Conservation (phyloP, 2,113 vertebrate genomes). For the Chelonoidis abingdonii region DNA sequence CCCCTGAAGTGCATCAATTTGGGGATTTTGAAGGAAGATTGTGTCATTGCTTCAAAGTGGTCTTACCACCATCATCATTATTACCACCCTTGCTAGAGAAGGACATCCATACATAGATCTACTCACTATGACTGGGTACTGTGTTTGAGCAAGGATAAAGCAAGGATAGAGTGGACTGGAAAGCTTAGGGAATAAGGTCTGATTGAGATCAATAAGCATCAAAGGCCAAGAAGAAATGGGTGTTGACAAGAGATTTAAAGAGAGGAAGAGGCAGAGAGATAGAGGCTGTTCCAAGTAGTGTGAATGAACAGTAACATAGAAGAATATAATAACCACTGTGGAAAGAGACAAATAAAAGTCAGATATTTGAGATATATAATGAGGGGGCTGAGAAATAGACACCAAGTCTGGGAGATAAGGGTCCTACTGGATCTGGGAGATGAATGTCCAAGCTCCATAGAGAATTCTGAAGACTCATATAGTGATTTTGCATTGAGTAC, state of each 20-base stretch:
- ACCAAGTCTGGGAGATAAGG: background rate
- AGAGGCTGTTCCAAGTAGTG: background rate
- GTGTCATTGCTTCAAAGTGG: background rate
- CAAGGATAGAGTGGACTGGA: background rate
- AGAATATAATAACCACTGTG: constrained; percentile 15
- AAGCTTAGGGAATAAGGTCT: background rate
- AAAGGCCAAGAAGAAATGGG: background rate
- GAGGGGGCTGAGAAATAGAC: background rate
- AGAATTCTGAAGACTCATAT: background rate
- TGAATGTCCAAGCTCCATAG: background rate
- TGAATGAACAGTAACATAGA: constrained; percentile 23
- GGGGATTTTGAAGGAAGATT: background rate
- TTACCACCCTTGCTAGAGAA: background rate
- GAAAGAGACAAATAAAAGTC: constrained; percentile 36
- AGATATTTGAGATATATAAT: background rate
- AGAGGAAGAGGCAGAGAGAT: background rate
- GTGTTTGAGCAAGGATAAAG: background rate
- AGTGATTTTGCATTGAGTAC: background rate
- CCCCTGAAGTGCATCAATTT: background rate
- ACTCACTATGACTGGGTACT: background rate
- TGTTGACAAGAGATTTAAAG: background rate
- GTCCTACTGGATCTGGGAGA: background rate
- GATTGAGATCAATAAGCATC: background rate
- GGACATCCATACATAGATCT: background rate
- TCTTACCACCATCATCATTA: background rate